Evolutionary conservation across 2,888 invertebrate species (phyloP), one percentile per base, ranked within the genome.

Genomic region (Ophion costatus): DNA sequence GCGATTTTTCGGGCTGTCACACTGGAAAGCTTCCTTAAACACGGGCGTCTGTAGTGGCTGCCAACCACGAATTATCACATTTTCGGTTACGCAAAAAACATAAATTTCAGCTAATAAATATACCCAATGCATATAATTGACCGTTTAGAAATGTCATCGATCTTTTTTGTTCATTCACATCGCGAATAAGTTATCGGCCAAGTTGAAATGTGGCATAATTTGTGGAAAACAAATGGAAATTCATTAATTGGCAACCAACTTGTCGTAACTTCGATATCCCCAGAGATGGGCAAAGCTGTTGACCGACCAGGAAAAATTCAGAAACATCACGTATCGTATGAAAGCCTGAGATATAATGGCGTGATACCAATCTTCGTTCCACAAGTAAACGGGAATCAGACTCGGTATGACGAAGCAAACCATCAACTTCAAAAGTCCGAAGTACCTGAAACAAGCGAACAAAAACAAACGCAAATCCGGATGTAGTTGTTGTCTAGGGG

Each of bases 221-320:
- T 0, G 9, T 9, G 38, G 9, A 38, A 38, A 38, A 38, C 9
- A 38, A 38, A 7, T 7, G 9, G 0, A 9, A 38, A n/a, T 51
- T 56, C 20, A 22, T 38, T 4, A 51, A 64, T 51, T 73, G n/a
- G 59, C 22, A 74, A 85, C 90, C 88, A 88, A 94, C 94, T 87
- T 90, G 86, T 93, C 90, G 66, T 92, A 94, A 9, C 92, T 92
- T 51, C 88, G 91, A 63, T 86, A 86, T 7, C 93, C 93, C 90
- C 91, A 94, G 11, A 92, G 88, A 91, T 96, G 96, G 14, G 96
- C 96, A 1, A 94, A 94, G 83, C 95, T 95, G 91, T 96, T 96
- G 51, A 96, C 95, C 42, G 94, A 92, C 95, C 95, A 96, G 0
- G 95, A 95, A 83, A 94, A 93, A 90, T 96, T 95, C 45, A 96